Conservation (phyloP, 1,140 invertebrate species). For the Drosophila micromelanica region DNA sequence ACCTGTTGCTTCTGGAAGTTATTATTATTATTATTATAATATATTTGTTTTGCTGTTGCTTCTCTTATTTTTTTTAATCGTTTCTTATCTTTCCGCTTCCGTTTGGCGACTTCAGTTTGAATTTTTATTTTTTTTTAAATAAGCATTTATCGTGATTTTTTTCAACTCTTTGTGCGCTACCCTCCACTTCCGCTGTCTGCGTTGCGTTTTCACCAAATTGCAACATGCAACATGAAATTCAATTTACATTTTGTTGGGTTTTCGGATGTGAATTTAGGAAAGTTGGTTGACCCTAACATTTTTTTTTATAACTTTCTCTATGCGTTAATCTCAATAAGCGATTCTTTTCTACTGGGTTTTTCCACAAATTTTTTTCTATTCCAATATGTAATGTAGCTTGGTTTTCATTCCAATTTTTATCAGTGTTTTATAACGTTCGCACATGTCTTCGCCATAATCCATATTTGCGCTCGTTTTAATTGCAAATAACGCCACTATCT, state of each 20-base stretch:
- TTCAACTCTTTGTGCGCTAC: constrained; percentile 25
- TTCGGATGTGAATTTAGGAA: constrained; percentile 1
- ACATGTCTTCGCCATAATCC: constrained; percentile 1
- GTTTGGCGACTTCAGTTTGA: constrained; percentile 23
- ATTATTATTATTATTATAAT: constrained; percentile 15
- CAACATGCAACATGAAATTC: constrained; percentile 39
- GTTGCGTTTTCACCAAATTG: constrained; percentile 31
- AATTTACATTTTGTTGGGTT: constrained; percentile 35
- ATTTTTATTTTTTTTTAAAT: constrained; percentile 4
- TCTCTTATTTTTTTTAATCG: neutral
- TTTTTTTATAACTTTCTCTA: no score
- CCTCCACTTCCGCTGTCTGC: constrained; percentile 39
- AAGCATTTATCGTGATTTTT: constrained; percentile 27
- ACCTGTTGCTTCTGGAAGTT: constrained; percentile 38
- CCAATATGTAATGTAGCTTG: no score
- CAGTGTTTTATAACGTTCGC: neutral
- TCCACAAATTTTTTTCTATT: no score
- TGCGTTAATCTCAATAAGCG: no score
- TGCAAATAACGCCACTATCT: neutral
- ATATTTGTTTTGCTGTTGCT: neutral
- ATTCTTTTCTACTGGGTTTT: no score
- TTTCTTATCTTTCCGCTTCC: constrained; percentile 45
- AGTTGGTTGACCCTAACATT: neutral
- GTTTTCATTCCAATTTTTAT: neutral
- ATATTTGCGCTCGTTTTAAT: neutral